Base-by-base conservation (phyloP, 1,140 invertebrate genomes). In the Drosophila tristis region DNA sequence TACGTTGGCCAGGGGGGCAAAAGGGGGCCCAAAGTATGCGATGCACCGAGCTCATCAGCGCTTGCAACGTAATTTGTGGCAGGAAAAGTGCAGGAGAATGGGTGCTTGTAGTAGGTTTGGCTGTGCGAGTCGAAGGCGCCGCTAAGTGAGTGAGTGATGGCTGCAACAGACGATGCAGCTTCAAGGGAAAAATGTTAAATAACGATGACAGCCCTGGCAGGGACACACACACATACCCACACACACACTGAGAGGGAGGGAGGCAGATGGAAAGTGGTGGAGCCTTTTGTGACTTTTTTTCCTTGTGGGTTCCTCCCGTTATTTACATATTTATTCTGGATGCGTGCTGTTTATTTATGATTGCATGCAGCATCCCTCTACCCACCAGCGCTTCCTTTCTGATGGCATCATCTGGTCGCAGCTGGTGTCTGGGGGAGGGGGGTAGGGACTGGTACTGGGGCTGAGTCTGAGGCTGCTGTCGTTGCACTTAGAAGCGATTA, bases 61-160 rank as follows among this genome's bases (percentile, higher is more conserved):
- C 70, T 58, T 20, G 67, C 60, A 85, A 85, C 76, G 79, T 80
- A 81, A 81, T 82, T 82, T 82, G 74, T 81, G 54, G 64, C 44
- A 0, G 23, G 25, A 49, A 50, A 60, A 45, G 5, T 9, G 15
- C 11, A 7, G 9, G 9, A 25, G 39, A 4, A 4, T 6, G n/a
- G 31, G 57, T 72, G 45, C 20, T 20, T 20, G 4, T 15, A 54
- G 29, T n/a, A 13, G 39, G 7, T 15, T 20, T 44, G 29, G 31
- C 39, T 31, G 43, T 31, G 35, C 13, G 35, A 25, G 7, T n/a
- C 25, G 16, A 16, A 16, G n/a, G 70, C 44, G 44, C 31, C 59
- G 66, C 67, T 89, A 87, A 89, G 85, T 89, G 85, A 90, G 84
- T 89, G 84, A 89, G 85, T 90, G 84, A 90, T 90, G 80, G 65